Evolutionary conservation across 2,888 invertebrate species (phyloP).

Genomic region (Sminthurinus aureus): DNA sequence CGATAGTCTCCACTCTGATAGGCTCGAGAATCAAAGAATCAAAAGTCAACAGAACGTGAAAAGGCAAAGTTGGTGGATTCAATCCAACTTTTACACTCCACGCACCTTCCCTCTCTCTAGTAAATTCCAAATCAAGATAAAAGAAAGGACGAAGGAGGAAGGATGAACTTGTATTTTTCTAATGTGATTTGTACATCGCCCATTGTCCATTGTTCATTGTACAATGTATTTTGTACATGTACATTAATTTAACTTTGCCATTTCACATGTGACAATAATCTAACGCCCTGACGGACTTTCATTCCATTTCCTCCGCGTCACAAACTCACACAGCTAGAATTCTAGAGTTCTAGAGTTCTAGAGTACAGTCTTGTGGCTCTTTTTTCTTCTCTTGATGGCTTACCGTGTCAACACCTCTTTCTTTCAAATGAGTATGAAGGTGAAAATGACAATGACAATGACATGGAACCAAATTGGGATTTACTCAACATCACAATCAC

Average conservation of each 20-base stretch:
- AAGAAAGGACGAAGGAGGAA: too few species aligned
- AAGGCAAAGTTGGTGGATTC: too few species aligned
- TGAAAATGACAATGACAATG: constrained; percentile 9
- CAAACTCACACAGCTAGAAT: neutral
- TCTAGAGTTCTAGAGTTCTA: neutral
- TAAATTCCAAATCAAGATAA: neutral
- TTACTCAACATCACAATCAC: neutral
- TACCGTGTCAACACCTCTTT: neutral
- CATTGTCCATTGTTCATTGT: too few species aligned
- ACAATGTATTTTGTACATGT: too few species aligned
- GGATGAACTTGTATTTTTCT: too few species aligned
- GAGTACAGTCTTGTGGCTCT: neutral
- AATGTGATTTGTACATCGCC: too few species aligned
- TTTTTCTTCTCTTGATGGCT: neutral
- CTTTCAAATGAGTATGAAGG: neutral
- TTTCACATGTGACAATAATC: neutral
- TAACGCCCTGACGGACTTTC: neutral
- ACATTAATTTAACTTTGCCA: too few species aligned
- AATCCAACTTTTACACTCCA: too few species aligned
- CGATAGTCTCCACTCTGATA: too few species aligned
- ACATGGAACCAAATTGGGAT: constrained; percentile 24
- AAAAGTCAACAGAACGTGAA: too few species aligned
- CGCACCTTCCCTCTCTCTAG: neutral
- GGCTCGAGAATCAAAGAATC: too few species aligned
- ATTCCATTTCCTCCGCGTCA: neutral